These are phyloP conservation scores for Anthonomus grandis DNA, from an alignment of 1,140 invertebrate species.

Conservation along the genomic window DNA sequence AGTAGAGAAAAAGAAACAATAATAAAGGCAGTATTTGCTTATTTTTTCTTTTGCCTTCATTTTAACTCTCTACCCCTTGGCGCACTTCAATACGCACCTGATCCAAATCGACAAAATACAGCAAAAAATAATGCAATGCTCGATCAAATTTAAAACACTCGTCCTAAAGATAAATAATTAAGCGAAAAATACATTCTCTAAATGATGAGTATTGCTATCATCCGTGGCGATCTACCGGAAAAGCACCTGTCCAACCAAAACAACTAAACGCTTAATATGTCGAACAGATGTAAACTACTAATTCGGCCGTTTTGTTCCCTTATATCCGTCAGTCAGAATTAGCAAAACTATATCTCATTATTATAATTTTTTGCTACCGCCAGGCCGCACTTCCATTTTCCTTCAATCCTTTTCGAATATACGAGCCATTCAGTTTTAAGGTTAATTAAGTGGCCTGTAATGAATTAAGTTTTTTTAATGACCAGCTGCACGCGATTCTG, in stretches of 20 bases:
- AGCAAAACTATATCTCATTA: constrained; percentile 12
- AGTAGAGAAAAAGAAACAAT: no score
- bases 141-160: no score
- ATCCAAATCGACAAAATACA: no score
- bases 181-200: no score
- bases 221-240: no score
- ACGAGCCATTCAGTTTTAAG: background rate
- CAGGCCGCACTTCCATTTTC: constrained; percentile 7
- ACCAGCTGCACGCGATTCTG: constrained; percentile 1
- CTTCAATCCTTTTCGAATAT: background rate
- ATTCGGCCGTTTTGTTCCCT: constrained; percentile 9
- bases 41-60: no score
- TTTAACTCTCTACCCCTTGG: no score
- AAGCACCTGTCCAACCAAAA: constrained; percentile 2
- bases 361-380: constrained; percentile 9
- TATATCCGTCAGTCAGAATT: constrained; percentile 9
- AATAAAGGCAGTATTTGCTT: no score
- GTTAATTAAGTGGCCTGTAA: background rate
- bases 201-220: no score
- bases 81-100: no score
- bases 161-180: no score
- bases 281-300: constrained; percentile 4
- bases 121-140: no score
- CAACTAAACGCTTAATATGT: background rate
- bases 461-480: background rate